phyloP scores from a whole-genome alignment of 2,113 vertebrate genomes.

The Elephas maximus region DNA sequence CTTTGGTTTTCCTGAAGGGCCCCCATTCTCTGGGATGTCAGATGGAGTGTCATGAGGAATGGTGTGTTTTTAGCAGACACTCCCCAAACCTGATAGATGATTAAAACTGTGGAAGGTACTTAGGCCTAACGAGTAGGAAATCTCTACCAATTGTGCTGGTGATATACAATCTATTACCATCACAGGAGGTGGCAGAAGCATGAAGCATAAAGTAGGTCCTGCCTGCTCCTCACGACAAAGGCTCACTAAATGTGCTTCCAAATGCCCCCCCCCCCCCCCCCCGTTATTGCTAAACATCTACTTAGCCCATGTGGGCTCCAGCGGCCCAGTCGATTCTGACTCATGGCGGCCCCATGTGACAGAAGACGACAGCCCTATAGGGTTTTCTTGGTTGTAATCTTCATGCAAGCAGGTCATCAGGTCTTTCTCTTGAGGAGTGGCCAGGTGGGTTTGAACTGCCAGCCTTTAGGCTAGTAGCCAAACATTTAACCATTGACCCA shows the following conservation, averaged over 20 bases:
- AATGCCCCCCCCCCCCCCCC: too few species aligned
- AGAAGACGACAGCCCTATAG: background rate
- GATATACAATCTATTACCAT: background rate
- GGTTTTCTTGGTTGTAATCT: background rate
- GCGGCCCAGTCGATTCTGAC: too few species aligned
- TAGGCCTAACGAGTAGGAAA: background rate
- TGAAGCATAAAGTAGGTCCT: background rate
- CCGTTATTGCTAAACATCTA: background rate
- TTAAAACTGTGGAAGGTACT: background rate
- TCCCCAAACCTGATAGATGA: background rate
- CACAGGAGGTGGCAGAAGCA: background rate
- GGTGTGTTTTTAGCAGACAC: background rate
- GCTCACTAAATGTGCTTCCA: background rate
- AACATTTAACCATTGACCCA: background rate
- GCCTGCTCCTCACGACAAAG: background rate
- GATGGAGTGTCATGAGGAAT: background rate
- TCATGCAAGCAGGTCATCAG: background rate
- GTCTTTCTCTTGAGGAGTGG: background rate
- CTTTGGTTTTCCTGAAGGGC: background rate
- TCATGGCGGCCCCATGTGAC: too few species aligned
- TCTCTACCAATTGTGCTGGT: background rate
- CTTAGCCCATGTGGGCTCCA: background rate
- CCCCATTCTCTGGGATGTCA: background rate
- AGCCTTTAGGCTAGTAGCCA: background rate
- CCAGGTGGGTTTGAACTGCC: background rate